Base-by-base conservation (phyloP, 2,888 invertebrate genomes). In the Pachydiplax longipennis region DNA sequence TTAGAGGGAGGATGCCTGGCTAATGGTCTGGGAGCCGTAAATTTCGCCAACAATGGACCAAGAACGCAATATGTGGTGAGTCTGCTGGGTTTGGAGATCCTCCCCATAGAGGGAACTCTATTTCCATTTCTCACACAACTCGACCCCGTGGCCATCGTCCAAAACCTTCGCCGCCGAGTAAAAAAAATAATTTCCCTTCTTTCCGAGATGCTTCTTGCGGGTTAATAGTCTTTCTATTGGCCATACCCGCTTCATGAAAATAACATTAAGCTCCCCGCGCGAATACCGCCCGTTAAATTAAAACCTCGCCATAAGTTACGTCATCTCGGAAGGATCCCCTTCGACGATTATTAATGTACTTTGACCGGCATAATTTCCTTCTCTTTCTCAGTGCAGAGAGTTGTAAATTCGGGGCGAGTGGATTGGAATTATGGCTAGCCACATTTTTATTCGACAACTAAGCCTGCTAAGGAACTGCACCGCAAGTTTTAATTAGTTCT, bases 1-100 rank as follows among this genome's bases (percentile, higher is more conserved):
- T n/a, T 6, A 37, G 37, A 87, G 31, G 25, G n/a, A 35, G n/a
- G 87, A 37, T 22, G 37, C 35, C n/a, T 61, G 58, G 61, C 87
- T 87, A 87, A 87, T 87, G 87, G 87, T 58, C 61, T 48, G 87
- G 2, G n/a, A 22, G 65, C 87, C 87, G 61, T 87, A 87, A 87
- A 61, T 87, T 61, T 61, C 58, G 87, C n/a, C 87, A 87, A 87
- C 87, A 87, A 87, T 87, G 87, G 35, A 61, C 87, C 65, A 22
- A 87, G 61, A 61, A 37, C 35, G 61, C 58, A 22, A 48, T 37
- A 22, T n/a, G 87, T 83, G 81, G 37, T 10, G 37, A 37, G 61
- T 61, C 12, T 40, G 61, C 35, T 4, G 31, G 25, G 31, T 83
- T 58, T 35, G 18, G n/a, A 22, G 65, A 87, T 31, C 31, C 73